phyloP scores from a whole-genome alignment of 1,140 invertebrate genomes.

The Drosophila willistoni region DNA sequence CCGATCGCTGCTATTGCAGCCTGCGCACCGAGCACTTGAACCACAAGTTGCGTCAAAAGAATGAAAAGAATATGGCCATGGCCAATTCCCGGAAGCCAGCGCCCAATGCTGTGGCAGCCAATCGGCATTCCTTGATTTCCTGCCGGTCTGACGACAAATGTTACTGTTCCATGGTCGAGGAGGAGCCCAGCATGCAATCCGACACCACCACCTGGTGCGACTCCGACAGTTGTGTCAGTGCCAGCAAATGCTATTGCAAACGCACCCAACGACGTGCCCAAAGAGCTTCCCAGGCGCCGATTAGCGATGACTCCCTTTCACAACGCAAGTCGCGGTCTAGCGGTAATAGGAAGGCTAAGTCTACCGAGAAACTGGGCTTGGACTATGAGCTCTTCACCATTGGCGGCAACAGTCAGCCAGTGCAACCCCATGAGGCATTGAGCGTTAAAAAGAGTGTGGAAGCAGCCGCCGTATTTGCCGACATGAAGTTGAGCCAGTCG shows the following conservation, averaged over 20 bases:
- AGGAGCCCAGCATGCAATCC: conserved; percentile 69
- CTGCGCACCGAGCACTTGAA: conserved; percentile 83
- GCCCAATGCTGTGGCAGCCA: conserved; percentile 14
- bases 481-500: conserved; percentile 84
- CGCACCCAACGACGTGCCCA: conserved; percentile 76
- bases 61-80: conserved; percentile 60
- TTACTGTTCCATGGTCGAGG: conserved; percentile 86
- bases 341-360: conserved; percentile 44
- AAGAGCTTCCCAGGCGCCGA: conserved; percentile 36
- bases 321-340: conserved; percentile 52
- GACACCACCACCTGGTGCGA: conserved; percentile 89
- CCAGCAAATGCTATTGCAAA: conserved; percentile 94
- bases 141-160: conserved; percentile 87
- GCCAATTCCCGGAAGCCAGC: conserved; percentile 41
- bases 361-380: conserved; percentile 86
- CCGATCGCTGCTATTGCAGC: conserved; percentile 91
- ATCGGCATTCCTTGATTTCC: conserved; percentile 75
- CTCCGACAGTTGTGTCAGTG: conserved; percentile 93
- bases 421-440: conserved; percentile 87
- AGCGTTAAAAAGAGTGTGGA: conserved; percentile 94
- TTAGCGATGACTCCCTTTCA: conserved; percentile 61
- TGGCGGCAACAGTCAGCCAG: conserved; percentile 80
- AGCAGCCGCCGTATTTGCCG: conserved; percentile 92
- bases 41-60: conserved; percentile 70
- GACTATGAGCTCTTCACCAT: conserved; percentile 88